Percentiles rank a stretch among this genome's conserved stretches.
Evolutionary conservation across 2,113 vertebrate species (phyloP).

Genomic region (Fregetta grallaria): DNA sequence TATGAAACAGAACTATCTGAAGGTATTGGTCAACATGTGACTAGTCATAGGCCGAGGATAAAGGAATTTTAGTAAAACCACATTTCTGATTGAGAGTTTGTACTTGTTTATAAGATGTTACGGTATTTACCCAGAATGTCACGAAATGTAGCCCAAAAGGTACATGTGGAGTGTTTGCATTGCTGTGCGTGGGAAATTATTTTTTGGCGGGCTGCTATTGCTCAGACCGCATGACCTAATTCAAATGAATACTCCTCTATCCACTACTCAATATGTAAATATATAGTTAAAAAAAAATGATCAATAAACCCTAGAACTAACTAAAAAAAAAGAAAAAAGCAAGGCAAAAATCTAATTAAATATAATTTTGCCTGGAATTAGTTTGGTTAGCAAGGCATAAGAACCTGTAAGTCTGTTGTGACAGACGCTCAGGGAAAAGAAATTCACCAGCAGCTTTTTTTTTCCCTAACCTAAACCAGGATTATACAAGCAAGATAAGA

Average conservation of each 20-base stretch:
- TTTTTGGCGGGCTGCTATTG: not conserved
- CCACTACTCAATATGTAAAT: not conserved
- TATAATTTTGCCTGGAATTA: not conserved
- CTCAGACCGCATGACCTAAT: not conserved
- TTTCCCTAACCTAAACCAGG: not conserved
- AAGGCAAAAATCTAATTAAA: not conserved
- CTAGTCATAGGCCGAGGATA: not conserved
- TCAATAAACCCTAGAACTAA: not conserved
- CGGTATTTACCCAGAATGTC: not conserved
- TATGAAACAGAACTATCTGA: not conserved
- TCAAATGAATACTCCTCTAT: not conserved
- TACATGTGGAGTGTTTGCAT: not conserved
- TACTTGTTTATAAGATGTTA: not conserved
- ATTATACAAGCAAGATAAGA: conserved; percentile 1
- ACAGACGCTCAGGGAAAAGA: conserved; percentile 24
- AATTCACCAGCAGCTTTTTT: not conserved
- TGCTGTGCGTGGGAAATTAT: rapidly evolving
- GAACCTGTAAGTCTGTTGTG: not conserved
- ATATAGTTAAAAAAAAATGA: not conserved
- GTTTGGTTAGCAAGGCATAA: not conserved
- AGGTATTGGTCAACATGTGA: not conserved
- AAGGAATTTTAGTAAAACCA: not conserved
- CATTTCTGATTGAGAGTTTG: not conserved
- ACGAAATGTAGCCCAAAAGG: not conserved
- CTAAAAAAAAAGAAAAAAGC: not conserved